Evolutionary conservation across 2,888 invertebrate species (phyloP), one percentile per base, ranked within the genome.

Genomic region (Apoderus coryli): DNA sequence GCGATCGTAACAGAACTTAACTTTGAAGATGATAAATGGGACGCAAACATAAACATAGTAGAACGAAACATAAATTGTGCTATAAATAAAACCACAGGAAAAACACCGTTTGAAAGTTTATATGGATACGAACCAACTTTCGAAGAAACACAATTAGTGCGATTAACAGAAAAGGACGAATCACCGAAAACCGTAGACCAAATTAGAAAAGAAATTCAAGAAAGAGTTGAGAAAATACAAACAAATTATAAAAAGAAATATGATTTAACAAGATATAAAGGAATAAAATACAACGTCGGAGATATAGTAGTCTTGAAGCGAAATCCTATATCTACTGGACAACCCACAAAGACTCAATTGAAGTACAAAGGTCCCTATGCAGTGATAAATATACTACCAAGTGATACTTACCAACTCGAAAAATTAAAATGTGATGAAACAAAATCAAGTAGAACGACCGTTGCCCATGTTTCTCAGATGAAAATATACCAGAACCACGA

Each of bases 21-120:
- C n/a, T n/a, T n/a, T 2, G 27, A 19, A 14, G 25, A 36, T 2
- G 14, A 16, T 25, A 11, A 9, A 6, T 38, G 38, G 38, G 36
- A 38, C 16, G 10, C 6, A 26, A 34, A 24, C 25, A 29, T 35
- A 28, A 31, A 15, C 22, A 35, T 25, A 13, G 40, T 39, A n/a
- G 34, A 43, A 14, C 33, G 35, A n/a, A 35, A 41, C 12, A 16
- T 43, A 4, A 44, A 42, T 19, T 23, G 32, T 12, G 22, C 35
- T 1, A 24, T 32, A 3, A 43, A 41, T 22, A 39, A 42, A 27
- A 29, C 39, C 3, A 42, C 41, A 2, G 31, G 37, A 1, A 36
- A 34, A 28, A 36, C 39, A 3, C 41, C 42, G n/a, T 43, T 34
- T 14, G 39, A 41, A 23, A 19, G 34, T 13, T 14, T 39, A 14